Evolutionary conservation across 2,113 vertebrate genomes (phyloP).

Genomic region (Numenius arquata): DNA sequence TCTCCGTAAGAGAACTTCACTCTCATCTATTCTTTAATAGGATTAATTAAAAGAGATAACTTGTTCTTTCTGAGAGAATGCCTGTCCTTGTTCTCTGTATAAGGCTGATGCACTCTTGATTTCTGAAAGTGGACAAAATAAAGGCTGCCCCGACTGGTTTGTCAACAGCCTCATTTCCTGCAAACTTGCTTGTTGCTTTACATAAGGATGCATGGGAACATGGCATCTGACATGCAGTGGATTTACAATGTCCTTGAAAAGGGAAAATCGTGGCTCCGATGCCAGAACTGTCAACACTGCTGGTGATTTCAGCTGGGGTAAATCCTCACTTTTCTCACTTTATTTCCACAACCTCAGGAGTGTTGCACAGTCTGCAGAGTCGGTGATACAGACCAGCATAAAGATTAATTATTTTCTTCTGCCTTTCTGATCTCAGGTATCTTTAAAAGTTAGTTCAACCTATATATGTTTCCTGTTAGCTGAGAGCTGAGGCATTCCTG

Average conservation of each 20-base stretch:
- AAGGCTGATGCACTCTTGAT: neutral
- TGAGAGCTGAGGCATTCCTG: neutral
- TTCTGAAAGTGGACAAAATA: neutral
- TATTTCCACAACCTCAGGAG: neutral
- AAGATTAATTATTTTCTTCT: neutral
- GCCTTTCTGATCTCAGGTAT: neutral
- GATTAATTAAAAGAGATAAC: conserved; percentile 1
- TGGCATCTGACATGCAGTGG: neutral
- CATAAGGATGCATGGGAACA: neutral
- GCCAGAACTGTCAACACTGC: neutral
- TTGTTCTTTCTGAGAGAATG: neutral
- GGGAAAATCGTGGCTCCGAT: neutral
- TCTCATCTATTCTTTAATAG: neutral
- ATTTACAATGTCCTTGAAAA: neutral
- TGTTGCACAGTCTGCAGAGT: neutral
- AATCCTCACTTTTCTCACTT: neutral
- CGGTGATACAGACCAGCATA: accelerated
- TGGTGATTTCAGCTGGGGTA: neutral
- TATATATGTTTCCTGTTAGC: neutral
- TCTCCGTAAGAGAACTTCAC: neutral
- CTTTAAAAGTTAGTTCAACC: neutral
- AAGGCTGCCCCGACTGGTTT: neutral
- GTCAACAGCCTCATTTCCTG: neutral
- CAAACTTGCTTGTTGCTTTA: neutral
- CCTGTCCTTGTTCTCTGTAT: neutral